These are phyloP conservation scores for Otus sunia DNA, from an alignment of 2,113 vertebrate species.

Conservation along the genomic window DNA sequence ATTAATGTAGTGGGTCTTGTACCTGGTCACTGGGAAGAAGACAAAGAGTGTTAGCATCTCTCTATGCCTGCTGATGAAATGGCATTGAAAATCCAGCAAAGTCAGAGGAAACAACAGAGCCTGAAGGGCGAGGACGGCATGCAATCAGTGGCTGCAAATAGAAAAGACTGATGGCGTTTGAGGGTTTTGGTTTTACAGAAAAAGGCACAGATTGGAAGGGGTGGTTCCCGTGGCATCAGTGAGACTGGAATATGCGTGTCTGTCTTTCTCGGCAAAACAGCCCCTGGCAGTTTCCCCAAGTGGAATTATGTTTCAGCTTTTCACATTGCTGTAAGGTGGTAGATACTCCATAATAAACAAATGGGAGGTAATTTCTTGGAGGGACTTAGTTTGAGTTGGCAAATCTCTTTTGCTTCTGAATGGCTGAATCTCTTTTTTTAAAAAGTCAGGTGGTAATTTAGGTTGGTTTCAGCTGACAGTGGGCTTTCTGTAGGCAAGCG, in stretches of 20 bases:
- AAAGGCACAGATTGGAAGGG: neutral
- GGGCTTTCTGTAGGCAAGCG: neutral
- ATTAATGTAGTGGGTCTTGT: neutral
- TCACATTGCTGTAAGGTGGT: neutral
- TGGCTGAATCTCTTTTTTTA: neutral
- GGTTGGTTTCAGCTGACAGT: neutral
- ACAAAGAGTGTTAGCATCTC: neutral
- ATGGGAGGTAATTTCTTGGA: neutral
- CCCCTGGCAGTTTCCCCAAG: neutral
- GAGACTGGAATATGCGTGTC: rapidly evolving
- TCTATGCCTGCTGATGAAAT: neutral
- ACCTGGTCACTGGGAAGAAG: neutral
- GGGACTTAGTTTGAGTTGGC: neutral
- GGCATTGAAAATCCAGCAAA: neutral
- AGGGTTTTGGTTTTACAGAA: neutral
- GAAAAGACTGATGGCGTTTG: neutral
- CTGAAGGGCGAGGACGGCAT: rapidly evolving
- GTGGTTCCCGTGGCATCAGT: neutral
- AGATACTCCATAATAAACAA: neutral
- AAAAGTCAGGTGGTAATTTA: neutral
- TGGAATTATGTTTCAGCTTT: neutral
- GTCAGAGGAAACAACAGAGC: neutral
- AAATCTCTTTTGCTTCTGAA: neutral
- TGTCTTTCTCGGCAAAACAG: neutral
- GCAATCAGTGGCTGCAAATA: neutral